Evolutionary conservation across 2,113 vertebrate species (phyloP).

Genomic region (Aleadryas rufinucha): DNA sequence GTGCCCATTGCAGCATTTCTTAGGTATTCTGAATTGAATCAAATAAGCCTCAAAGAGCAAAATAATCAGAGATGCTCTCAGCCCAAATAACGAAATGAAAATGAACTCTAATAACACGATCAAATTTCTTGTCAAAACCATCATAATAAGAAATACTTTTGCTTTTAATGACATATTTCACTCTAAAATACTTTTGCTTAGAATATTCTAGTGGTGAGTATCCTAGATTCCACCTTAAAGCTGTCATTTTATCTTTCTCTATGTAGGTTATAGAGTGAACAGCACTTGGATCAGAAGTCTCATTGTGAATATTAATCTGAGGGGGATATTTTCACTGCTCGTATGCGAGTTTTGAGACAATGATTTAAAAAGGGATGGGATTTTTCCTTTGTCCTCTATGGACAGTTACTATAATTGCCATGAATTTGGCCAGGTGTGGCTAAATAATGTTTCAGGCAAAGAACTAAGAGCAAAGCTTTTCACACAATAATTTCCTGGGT

Average conservation of each 20-base stretch:
- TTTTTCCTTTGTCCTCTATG: slow-evolving; percentile 55
- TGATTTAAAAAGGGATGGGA: slow-evolving; percentile 32
- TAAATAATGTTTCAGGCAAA: slow-evolving; percentile 67
- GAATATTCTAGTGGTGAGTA: not conserved
- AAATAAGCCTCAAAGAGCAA: not conserved
- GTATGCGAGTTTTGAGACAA: not conserved
- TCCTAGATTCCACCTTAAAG: slow-evolving; percentile 29
- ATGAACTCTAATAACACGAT: not conserved
- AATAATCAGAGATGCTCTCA: not conserved
- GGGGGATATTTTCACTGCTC: slow-evolving; percentile 25
- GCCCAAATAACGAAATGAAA: not conserved
- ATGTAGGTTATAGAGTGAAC: slow-evolving; percentile 21
- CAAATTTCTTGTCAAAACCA: not conserved
- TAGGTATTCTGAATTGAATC: not conserved
- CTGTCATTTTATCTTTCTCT: not conserved
- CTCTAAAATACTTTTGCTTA: not conserved
- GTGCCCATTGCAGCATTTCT: not conserved
- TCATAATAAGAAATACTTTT: not conserved
- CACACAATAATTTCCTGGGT: slow-evolving; percentile 75
- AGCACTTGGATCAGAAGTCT: slow-evolving; percentile 22
- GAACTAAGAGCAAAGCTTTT: slow-evolving; percentile 71
- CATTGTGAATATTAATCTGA: slow-evolving; percentile 36
- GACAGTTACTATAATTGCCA: slow-evolving; percentile 61
- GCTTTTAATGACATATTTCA: not conserved
- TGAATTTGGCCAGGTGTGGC: slow-evolving; percentile 73